Conservation (phyloP, 2,888 invertebrate genomes). For the Oligia strigilis region DNA sequence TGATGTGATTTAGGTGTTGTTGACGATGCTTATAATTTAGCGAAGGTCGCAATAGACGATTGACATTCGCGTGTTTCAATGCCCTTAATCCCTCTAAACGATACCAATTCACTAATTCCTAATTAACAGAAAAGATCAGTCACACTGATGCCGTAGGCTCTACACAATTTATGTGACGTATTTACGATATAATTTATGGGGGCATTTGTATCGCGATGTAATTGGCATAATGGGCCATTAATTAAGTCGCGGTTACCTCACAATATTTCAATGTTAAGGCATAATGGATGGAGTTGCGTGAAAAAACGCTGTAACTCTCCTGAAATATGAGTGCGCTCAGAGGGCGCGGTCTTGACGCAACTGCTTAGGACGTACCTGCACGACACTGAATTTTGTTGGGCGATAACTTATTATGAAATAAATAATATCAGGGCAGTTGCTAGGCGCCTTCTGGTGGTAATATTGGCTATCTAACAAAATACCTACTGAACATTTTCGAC, state of each 20-base stretch:
- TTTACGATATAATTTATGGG: slow-evolving; percentile 53
- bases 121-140: slow-evolving; percentile 51
- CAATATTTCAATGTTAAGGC: slow-evolving; percentile 57
- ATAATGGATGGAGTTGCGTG: slow-evolving; percentile 66
- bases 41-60: not conserved
- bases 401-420: slow-evolving; percentile 17
- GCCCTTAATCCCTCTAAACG: slow-evolving; percentile 25
- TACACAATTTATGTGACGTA: slow-evolving; percentile 42
- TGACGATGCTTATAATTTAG: not conserved
- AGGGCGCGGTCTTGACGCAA: slow-evolving; percentile 65
- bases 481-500: no score
- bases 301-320: slow-evolving; percentile 59
- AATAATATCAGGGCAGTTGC: slow-evolving; percentile 8
- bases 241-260: slow-evolving; percentile 58
- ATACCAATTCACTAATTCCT: slow-evolving; percentile 33
- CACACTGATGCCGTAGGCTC: slow-evolving; percentile 1
- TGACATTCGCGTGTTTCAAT: slow-evolving; percentile 36
- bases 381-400: slow-evolving; percentile 4
- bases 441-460: not conserved
- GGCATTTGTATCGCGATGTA: slow-evolving; percentile 40
- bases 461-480: no score
- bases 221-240: slow-evolving; percentile 62
- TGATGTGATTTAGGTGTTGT: not conserved
- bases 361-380: slow-evolving; percentile 20
- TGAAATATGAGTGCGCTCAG: slow-evolving; percentile 57